Percentiles rank a stretch among this genome's conserved stretches.
Evolutionary conservation across 2,797 vertebrate species (phyloP).

Genomic region (Urophycis tenuis): DNA sequence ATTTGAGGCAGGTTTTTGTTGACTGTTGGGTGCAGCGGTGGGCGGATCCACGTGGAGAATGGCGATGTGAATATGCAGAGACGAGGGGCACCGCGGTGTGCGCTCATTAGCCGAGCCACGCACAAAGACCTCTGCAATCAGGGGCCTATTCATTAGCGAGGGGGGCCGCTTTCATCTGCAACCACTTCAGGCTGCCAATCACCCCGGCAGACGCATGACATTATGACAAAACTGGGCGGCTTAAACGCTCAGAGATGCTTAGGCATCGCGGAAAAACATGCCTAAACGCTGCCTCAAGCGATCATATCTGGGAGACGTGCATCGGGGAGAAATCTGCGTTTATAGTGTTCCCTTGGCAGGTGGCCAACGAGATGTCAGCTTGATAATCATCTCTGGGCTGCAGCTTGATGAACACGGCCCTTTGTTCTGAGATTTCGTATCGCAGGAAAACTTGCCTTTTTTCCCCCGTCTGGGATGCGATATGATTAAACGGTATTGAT

Average conservation of each 20-base stretch:
- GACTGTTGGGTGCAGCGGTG: slow-evolving; percentile 56
- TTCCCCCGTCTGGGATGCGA: slow-evolving; percentile 30
- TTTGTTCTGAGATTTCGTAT: slow-evolving; percentile 57
- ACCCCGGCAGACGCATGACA: slow-evolving; percentile 56
- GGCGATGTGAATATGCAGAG: slow-evolving; percentile 57
- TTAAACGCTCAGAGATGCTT: slow-evolving; percentile 59
- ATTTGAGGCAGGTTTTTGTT: slow-evolving; percentile 65
- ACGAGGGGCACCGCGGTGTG: slow-evolving; percentile 63
- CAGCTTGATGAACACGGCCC: slow-evolving; percentile 37
- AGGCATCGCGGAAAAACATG: slow-evolving; percentile 50
- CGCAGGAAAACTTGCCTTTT: slow-evolving; percentile 24
- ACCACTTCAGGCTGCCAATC: slow-evolving; percentile 69
- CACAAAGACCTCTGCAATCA: slow-evolving; percentile 66
- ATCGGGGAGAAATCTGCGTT: slow-evolving; percentile 50
- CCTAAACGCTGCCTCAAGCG: slow-evolving; percentile 48
- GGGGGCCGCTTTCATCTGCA: slow-evolving; percentile 68
- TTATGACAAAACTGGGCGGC: slow-evolving; percentile 59
- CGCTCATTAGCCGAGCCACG: slow-evolving; percentile 62
- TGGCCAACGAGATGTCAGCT: slow-evolving; percentile 60
- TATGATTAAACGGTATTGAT: slow-evolving; percentile 52
- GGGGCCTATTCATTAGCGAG: slow-evolving; percentile 68
- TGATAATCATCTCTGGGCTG: slow-evolving; percentile 63
- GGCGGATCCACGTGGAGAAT: slow-evolving; percentile 63
- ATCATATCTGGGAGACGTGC: slow-evolving; percentile 44
- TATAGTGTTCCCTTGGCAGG: slow-evolving; percentile 64